Evolutionary conservation across 2,797 vertebrate species (phyloP), one percentile per base, ranked within the genome.

Genomic region (Siniperca obscura): DNA sequence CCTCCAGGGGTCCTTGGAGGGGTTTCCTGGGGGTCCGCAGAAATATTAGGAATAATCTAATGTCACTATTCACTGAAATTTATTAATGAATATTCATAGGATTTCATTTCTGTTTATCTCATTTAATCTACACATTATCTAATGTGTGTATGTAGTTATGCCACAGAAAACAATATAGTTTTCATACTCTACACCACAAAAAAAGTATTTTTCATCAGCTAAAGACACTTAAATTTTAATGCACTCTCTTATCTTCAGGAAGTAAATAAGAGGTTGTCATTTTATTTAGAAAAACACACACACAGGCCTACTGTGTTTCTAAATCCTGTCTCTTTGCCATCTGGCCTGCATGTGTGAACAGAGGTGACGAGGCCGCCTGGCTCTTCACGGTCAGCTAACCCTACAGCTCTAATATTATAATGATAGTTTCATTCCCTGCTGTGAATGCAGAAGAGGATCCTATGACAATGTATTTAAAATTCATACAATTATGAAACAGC

Each of bases 401-500:
- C 91, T 68, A 76, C 64, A 91, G 93, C 88, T 88, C 90, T 80
- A 82, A 90, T 89, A 92, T 89, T 86, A 65, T 88, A 88, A 90
- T 86, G 84, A 91, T 84, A 84, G 77, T 81, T 83, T 27, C 72
- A 70, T 72, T 86, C 92, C 92, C 92, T 22, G 91, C 91, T 91
- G 92, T 79, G 93, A 90, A 87, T 86, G 85, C 80, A 87, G 90
- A 91, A 93, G 89, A 90, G 86, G 74, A 78, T 92, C 90, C 89
- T 83, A 86, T 90, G 90, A 92, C 92, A 92, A 87, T 93, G 92
- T 94, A 94, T 92, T 95, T 94, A 95, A 95, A 94, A 94, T 94
- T 94, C 93, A 94, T 92, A 93, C 95, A 96, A 96, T 95, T 95
- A 95, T 96, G 96, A 96, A 97, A 97, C 96, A 96, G 96, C 96